Evolutionary conservation across 2,797 vertebrate species (phyloP).

Genomic region (Sebastes baramenuke): DNA sequence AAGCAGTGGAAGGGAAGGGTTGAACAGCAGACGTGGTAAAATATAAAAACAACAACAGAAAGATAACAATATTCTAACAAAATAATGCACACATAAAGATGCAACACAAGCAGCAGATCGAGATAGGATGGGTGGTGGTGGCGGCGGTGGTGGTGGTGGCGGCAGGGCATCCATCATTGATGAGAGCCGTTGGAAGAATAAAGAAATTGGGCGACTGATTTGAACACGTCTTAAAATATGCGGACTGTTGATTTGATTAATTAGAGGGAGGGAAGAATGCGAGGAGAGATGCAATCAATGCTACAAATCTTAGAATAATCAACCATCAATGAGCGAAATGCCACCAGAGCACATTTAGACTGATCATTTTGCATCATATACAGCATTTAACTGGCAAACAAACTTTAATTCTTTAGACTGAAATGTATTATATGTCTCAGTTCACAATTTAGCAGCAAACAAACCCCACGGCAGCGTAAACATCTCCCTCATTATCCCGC

Average conservation of each 20-base stretch:
- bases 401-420: not conserved
- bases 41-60: not conserved
- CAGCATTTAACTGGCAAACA: not conserved
- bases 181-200: slow-evolving; percentile 36
- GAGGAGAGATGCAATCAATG: slow-evolving; percentile 62
- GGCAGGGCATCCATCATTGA: slow-evolving; percentile 14
- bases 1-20: slow-evolving; percentile 1
- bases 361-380: not conserved
- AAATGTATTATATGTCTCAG: not conserved
- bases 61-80: not conserved
- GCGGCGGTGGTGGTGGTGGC: not conserved
- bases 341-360: slow-evolving; percentile 16
- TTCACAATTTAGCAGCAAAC: not conserved
- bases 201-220: slow-evolving; percentile 40
- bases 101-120: slow-evolving; percentile 9
- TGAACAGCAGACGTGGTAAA: slow-evolving; percentile 16
- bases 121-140: slow-evolving; percentile 10
- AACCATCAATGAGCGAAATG: slow-evolving; percentile 49
- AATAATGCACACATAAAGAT: slow-evolving; percentile 9
- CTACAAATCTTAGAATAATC: slow-evolving; percentile 41
- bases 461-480: slow-evolving; percentile 13
- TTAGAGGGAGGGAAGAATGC: slow-evolving; percentile 31
- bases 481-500: not conserved
- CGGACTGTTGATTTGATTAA: slow-evolving; percentile 63
- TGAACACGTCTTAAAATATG: slow-evolving; percentile 54